These are phyloP conservation scores for Stratiolaelaps scimitus DNA, from an alignment of 1,140 invertebrate species.

Conservation along the genomic window DNA sequence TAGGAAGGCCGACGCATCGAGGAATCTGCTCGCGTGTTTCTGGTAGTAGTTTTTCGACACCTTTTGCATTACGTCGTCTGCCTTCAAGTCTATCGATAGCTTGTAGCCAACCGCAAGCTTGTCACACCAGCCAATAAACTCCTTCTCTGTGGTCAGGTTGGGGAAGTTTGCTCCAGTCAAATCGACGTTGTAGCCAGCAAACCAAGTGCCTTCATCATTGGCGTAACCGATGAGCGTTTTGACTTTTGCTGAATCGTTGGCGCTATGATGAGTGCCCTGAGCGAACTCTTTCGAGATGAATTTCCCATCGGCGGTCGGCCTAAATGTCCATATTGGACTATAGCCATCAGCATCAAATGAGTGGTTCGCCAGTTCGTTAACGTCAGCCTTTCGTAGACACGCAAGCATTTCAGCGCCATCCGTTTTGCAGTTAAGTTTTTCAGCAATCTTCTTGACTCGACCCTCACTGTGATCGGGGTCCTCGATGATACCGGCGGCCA, in stretches of 20 bases:
- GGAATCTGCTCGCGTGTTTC: neutral
- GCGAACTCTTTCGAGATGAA: neutral
- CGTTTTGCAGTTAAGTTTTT: neutral
- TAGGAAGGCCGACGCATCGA: neutral
- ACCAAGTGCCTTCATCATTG: neutral
- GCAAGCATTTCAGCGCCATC: neutral
- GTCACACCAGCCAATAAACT: neutral
- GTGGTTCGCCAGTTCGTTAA: neutral
- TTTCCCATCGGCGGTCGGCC: conserved; percentile 10
- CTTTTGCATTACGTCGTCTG: neutral
- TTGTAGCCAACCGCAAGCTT: neutral
- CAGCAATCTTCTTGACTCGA: neutral
- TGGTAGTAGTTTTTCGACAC: neutral
- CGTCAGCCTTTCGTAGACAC: neutral
- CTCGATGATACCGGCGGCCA: neutral
- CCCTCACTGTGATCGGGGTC: neutral
- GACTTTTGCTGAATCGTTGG: neutral
- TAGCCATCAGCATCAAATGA: neutral
- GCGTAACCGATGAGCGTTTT: neutral
- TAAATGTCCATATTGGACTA: neutral
- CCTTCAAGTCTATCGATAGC: neutral
- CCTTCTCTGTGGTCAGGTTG: neutral
- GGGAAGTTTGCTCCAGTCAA: neutral
- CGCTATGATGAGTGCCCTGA: neutral
- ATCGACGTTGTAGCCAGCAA: too few species aligned